These are phyloP conservation scores for Nemurella pictetii DNA, from an alignment of 2,888 invertebrate genomes.

Conservation along the genomic window DNA sequence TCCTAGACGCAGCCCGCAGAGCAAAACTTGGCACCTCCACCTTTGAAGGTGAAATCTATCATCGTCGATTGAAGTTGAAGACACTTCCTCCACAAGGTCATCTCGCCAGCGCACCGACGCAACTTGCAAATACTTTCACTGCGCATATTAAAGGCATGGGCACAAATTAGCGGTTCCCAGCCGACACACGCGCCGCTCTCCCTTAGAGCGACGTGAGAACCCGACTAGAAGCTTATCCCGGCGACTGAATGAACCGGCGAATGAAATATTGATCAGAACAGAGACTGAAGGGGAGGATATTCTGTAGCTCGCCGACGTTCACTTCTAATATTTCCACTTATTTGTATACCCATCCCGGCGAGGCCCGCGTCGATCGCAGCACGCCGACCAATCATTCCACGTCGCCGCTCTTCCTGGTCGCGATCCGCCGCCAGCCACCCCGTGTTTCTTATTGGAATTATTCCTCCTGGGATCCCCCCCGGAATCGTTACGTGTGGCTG, in stretches of 20 bases:
- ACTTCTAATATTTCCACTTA: slow-evolving; percentile 18
- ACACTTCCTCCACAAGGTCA: no score
- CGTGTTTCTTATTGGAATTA: slow-evolving; percentile 10
- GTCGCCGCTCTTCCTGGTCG: not conserved
- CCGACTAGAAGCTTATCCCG: no score
- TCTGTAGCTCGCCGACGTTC: not conserved
- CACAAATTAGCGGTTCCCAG: no score
- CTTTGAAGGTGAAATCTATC: no score
- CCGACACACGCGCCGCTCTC: no score
- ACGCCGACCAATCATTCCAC: slow-evolving; percentile 4
- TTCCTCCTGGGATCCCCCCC: slow-evolving; percentile 3
- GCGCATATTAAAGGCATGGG: no score
- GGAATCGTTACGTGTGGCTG: not conserved
- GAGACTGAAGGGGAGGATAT: slow-evolving; percentile 11
- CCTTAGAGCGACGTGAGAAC: no score
- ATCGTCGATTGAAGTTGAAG: no score
- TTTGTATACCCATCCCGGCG: not conserved
- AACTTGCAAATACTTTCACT: no score
- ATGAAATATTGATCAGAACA: slow-evolving; percentile 21
- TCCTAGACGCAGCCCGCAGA: not conserved
- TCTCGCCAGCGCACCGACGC: no score
- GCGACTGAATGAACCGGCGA: not conserved
- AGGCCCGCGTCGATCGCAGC: not conserved
- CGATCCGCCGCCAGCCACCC: not conserved
- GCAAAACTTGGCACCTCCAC: not conserved